Conservation (phyloP, 2,888 invertebrate species). For the Acutogordius australiensis region DNA sequence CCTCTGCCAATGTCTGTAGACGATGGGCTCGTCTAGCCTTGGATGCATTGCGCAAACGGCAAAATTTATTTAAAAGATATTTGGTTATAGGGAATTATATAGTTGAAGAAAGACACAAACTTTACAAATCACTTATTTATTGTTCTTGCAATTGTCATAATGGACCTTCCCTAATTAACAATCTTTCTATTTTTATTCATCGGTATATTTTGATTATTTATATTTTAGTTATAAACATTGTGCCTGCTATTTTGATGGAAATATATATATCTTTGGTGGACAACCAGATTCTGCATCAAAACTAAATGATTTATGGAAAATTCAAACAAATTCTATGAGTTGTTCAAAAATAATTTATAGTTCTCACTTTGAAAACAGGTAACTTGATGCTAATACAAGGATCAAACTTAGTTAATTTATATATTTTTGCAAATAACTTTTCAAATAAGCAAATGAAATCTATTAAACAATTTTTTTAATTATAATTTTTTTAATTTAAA, state of each 20-base stretch:
- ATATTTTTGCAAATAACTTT: no score
- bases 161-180: no score
- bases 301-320: conserved; percentile 5
- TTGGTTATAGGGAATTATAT: no score
- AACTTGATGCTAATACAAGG: neutral
- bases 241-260: neutral
- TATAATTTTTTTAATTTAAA: no score
- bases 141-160: neutral
- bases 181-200: no score
- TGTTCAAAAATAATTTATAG: neutral
- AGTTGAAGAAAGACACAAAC: no score
- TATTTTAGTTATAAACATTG: neutral
- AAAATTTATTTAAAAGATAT: conserved; percentile 8
- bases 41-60: no score
- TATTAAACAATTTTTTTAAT: no score
- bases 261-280: neutral
- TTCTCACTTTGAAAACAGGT: neutral
- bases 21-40: neutral
- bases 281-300: conserved; percentile 1
- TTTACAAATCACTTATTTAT: neutral
- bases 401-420: no score
- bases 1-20: neutral
- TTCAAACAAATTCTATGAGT: neutral
- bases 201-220: no score
- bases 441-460: no score